Evolutionary conservation across 2,113 vertebrate genomes (phyloP), one percentile per base, ranked within the genome.

Genomic region (Ursus arctos): DNA sequence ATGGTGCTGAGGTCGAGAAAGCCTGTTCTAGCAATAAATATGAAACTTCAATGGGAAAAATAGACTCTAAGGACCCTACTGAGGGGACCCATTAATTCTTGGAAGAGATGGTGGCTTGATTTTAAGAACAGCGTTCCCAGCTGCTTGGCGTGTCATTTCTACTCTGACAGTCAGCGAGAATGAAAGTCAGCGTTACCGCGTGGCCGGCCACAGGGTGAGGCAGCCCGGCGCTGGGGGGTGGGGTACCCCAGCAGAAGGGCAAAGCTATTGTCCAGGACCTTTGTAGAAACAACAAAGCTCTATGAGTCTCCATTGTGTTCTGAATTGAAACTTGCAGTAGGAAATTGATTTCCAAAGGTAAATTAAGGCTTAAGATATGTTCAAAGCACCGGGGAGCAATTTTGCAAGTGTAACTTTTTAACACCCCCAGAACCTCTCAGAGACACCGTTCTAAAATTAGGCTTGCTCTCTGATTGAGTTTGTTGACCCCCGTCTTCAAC

Each of bases 401-500:
- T 91, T 87, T 67, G 15, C 49, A 85, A 81, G 11, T 13, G 15
- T n/a, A 13, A 24, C 13, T 76, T 82, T 87, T 83, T 83, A 57
- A 94, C 51, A 47, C 11, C 33, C 43, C 33, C 47, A 2, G 28
- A 74, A 74, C n/a, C 72, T 93, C 63, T 84, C 31, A 16, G 40
- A 16, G 40, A 14, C 5, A 22, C 91, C 26, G 14, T 63, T 94
- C n/a, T 79, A 57, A 91, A 83, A 71, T 49, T 11, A 91, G 36
- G 28, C n/a, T 96, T 72, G 74, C 83, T 97, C 91, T 72, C 91
- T 72, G 83, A 95, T 40, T 74, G 95, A 94, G 77, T 90, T 97
- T 97, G 97, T 89, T 88, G 98, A 95, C 87, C 47, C 85, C 36
- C 49, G 74, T 33, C 95, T 98, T 84, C 81, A 86, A 72, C 89